A percentile compares a stretch with the other conserved stretches of the same genome.
phyloP scores from a whole-genome alignment of 2,113 vertebrate species.

The Euleptes europaea region DNA sequence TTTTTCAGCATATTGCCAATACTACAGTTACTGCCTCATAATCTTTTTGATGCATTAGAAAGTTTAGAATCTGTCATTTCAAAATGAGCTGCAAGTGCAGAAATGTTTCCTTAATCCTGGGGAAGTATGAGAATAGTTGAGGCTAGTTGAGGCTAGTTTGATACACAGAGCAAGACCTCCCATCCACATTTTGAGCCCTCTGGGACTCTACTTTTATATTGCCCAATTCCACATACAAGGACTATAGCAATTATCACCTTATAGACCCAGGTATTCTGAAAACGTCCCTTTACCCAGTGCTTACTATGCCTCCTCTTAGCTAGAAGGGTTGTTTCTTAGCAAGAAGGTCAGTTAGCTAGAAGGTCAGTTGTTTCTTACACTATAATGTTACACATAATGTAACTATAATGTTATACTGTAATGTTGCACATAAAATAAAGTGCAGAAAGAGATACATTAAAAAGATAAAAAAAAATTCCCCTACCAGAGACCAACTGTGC shows the following conservation, averaged over 20 bases:
- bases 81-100: neutral
- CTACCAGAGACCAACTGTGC: too few relatives aligned
- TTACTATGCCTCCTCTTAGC: too few relatives aligned
- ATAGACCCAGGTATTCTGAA: too few relatives aligned
- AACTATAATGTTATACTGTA: too few relatives aligned
- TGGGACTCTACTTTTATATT: neutral
- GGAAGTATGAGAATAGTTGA: neutral
- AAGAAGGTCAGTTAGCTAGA: too few relatives aligned
- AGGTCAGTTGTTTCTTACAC: too few relatives aligned
- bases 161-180: neutral
- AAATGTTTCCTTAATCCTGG: constrained; percentile 14
- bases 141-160: neutral
- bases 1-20: neutral
- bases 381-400: too few relatives aligned
- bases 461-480: too few relatives aligned
- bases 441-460: neutral
- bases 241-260: neutral
- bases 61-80: constrained; percentile 9
- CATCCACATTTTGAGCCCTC: neutral
- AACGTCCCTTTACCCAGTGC: too few relatives aligned
- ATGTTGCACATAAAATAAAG: neutral
- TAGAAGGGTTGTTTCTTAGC: too few relatives aligned
- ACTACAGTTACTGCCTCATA: neutral
- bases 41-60: neutral
- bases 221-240: neutral